A percentile compares a stretch with the other conserved stretches of the same genome.
Conservation (phyloP, 1,140 invertebrate genomes). For the Bombus confusus region DNA sequence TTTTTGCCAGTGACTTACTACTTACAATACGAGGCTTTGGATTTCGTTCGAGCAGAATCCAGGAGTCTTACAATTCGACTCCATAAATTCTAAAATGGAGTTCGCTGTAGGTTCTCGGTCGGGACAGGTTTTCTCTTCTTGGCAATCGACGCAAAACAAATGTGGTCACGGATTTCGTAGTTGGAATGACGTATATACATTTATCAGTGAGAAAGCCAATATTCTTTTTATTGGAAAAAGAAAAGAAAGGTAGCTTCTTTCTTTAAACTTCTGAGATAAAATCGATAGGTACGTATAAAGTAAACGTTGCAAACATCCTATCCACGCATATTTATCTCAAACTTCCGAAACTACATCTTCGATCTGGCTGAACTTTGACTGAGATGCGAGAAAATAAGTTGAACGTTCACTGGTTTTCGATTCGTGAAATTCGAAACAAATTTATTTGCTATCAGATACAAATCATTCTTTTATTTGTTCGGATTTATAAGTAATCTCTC, state of each 20-base stretch:
- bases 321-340: neutral
- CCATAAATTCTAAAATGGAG: constrained; percentile 6
- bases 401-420: no score
- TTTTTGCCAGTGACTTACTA: neutral
- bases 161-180: neutral
- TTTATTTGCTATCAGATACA: neutral
- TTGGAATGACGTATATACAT: neutral
- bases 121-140: constrained; percentile 2
- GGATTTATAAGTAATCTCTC: neutral
- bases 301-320: no score
- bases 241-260: neutral
- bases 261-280: neutral
- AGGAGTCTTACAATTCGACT: neutral
- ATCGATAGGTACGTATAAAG: neutral
- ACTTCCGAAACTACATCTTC: neutral
- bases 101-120: neutral
- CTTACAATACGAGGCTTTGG: neutral
- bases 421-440: neutral
- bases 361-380: neutral
- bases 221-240: neutral
- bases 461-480: neutral
- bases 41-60: neutral
- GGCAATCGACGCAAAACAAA: constrained; percentile 8
- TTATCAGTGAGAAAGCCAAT: neutral
- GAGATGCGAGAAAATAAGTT: neutral